Evolutionary conservation across 2,113 vertebrate genomes (phyloP), one percentile per base, ranked within the genome.

Genomic region (Bubo bubo): DNA sequence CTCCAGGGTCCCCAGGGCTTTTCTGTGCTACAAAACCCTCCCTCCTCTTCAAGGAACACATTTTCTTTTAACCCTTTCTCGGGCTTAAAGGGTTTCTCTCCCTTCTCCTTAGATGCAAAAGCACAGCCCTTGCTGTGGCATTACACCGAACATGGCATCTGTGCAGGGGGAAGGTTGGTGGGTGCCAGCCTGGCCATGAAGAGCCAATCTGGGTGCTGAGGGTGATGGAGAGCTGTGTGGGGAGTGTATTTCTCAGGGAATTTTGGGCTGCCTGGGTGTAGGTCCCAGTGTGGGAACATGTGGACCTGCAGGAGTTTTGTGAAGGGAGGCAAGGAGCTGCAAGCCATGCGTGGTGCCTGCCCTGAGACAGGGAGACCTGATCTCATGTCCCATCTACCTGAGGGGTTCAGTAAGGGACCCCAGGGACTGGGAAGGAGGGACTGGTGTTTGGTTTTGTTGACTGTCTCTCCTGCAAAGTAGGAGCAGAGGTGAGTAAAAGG

Each of bases 201-300:
- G n/a, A 88, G 37, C 34, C 50, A 41, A 3, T n/a, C 59, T 59
- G 28, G 8, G 12, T 88, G 50, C 59, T 67, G 55, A 71, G 59
- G 6, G 26, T 68, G 59, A 73, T 71, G 43, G 37, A 76, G n/a
- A 21, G 19, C 30, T 73, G 24, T 28, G 32, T n/a, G 6, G 19
- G 22, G 50, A 81, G 9, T 37, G 13, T 3, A 5, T 74, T 79
- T 84, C 14, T 34, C 20, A 45, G 41, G 37, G 45, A 80, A 53
- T 80, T 89, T 70, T 3, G 5, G 59, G 17, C 60, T 85, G 9
- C 39, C 24, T 27, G 19, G 56, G 50, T 12, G 11, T 76, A 50
- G 30, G 32, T 52, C 14, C 8, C 4, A 34, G 12, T 7, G 3
- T 14, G 12, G 30, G 15, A 93, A 32, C 2, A 0, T 19, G 45